Percentiles rank a stretch among this genome's conserved stretches.
phyloP scores from a whole-genome alignment of 2,888 invertebrate species.

The Drosophila maculinotata region DNA sequence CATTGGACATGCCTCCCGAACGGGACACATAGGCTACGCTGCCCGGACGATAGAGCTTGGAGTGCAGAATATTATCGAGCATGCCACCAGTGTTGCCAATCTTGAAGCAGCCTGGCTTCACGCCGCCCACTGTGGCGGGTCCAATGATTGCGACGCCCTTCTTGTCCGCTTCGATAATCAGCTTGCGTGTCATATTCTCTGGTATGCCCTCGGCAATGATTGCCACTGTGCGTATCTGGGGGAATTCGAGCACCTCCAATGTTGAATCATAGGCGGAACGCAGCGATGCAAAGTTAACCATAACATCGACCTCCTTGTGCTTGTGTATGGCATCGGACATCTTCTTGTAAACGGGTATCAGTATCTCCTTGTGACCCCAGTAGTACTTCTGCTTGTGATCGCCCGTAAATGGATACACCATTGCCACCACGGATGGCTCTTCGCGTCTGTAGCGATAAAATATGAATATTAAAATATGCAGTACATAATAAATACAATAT shows the following conservation, averaged over 20 bases:
- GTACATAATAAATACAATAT: too few relatives aligned
- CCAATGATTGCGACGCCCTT: constrained; percentile 95
- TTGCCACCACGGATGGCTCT: constrained; percentile 97
- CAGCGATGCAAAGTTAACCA: constrained; percentile 98
- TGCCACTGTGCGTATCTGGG: constrained; percentile 97
- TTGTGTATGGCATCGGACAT: constrained; percentile 98
- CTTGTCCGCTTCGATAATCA: constrained; percentile 93
- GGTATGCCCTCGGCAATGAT: constrained; percentile 99
- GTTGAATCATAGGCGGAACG: constrained; percentile 99
- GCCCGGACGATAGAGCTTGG: constrained; percentile 98
- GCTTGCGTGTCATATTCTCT: constrained; percentile 98
- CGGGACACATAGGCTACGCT: constrained; percentile 99
- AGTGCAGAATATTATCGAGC: constrained; percentile 99
- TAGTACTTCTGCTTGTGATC: constrained; percentile 99
- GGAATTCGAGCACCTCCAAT: constrained; percentile 96
- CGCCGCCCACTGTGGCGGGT: constrained; percentile 98
- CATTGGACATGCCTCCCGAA: constrained; percentile 99
- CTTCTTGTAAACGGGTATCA: constrained; percentile 97
- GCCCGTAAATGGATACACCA: constrained; percentile 99
- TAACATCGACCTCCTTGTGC: constrained; percentile 96
- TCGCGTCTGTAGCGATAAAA: constrained; percentile 89
- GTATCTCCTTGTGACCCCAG: constrained; percentile 99
- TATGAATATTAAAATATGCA: not conserved
- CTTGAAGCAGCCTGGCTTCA: constrained; percentile 99
- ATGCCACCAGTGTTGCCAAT: constrained; percentile 99